A percentile compares a stretch with the other conserved stretches of the same genome.
Conservation (phyloP, 1,140 invertebrate species). For the Eueides isabella region DNA sequence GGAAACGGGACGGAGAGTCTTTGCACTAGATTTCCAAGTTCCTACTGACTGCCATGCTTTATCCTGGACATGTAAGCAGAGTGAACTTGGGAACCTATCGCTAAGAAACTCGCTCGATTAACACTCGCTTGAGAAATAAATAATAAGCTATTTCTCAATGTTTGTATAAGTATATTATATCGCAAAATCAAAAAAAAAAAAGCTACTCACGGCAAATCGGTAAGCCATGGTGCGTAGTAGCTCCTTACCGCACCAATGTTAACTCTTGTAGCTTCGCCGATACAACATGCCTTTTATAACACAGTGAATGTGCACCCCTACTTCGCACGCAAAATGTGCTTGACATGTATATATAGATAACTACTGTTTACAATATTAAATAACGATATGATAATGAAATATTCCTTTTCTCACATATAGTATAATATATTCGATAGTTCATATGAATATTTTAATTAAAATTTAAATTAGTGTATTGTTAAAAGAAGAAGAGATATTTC, state of each 20-base stretch:
- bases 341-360: slow-evolving; percentile 39
- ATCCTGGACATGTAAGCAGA: too few relatives aligned
- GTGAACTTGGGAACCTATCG: too few relatives aligned
- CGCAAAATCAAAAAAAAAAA: background rate
- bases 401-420: background rate
- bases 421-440: background rate
- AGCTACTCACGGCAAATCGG: slow-evolving; percentile 65
- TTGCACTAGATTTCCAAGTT: too few relatives aligned
- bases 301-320: slow-evolving; percentile 72
- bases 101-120: too few relatives aligned
- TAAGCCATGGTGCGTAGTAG: slow-evolving; percentile 64
- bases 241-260: slow-evolving; percentile 39
- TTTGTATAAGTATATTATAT: background rate
- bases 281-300: slow-evolving; percentile 63
- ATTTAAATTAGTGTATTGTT: background rate
- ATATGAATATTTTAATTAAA: background rate
- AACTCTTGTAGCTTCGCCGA: slow-evolving; percentile 35
- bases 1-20: too few relatives aligned
- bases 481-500: background rate
- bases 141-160: too few relatives aligned
- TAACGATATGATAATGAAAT: background rate
- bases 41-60: too few relatives aligned
- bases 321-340: slow-evolving; percentile 30
- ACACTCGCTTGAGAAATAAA: too few relatives aligned
- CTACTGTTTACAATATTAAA: slow-evolving; percentile 26